Conservation (phyloP, 2,113 vertebrate genomes). For the Mirounga angustirostris region DNA sequence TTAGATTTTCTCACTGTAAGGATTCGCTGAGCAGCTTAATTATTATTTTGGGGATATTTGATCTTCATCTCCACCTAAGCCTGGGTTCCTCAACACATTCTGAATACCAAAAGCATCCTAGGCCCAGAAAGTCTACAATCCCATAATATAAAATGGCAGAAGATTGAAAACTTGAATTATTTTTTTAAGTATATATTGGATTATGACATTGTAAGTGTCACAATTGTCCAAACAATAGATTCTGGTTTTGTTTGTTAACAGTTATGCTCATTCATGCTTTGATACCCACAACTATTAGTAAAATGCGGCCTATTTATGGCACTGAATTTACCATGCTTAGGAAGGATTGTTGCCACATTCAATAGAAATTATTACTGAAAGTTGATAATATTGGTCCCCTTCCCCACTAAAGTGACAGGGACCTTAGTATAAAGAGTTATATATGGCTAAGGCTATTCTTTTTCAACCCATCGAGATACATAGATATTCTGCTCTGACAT, state of each 20-base stretch:
- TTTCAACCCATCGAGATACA: background rate
- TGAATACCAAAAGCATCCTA: background rate
- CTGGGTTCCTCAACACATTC: background rate
- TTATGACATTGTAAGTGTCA: background rate
- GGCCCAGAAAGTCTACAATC: background rate
- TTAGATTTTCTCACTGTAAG: background rate
- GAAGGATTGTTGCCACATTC: background rate
- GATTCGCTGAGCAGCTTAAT: background rate
- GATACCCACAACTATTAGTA: background rate
- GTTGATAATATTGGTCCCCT: background rate
- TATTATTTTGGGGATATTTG: background rate
- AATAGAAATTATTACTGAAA: background rate
- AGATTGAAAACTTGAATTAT: background rate
- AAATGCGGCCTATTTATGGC: background rate
- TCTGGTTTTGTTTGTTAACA: background rate
- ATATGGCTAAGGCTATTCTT: background rate
- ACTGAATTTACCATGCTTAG: background rate
- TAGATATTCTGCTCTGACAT: background rate
- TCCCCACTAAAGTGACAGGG: background rate
- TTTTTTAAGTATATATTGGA: background rate
- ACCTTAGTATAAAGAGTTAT: background rate
- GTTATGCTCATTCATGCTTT: background rate
- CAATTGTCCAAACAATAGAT: background rate
- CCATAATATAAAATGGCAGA: background rate
- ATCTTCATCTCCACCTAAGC: background rate